Evolutionary conservation across 2,113 vertebrate genomes (phyloP).

Genomic region (Leptobrachium ailaonicum): DNA sequence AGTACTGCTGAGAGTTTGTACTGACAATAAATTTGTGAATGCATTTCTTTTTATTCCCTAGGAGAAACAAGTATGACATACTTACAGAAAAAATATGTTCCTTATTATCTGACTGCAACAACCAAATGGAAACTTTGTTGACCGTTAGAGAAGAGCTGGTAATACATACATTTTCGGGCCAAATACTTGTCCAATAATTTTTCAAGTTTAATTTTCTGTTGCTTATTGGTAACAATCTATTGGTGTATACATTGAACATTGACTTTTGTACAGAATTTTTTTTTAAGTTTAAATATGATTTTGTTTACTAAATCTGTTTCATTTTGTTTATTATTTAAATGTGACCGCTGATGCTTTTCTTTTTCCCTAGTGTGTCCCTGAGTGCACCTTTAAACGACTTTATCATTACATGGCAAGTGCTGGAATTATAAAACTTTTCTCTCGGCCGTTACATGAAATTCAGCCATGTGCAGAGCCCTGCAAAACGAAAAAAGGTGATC

Average conservation of each 20-base stretch:
- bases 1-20: too few species aligned
- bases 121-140: constrained; percentile 70
- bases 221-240: not conserved
- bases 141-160: constrained; percentile 82
- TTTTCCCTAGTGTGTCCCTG: constrained; percentile 72
- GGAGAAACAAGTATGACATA: constrained; percentile 89
- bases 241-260: not conserved
- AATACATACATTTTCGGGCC: not conserved
- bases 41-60: constrained; percentile 55
- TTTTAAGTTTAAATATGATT: too few species aligned
- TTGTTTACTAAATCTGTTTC: too few species aligned
- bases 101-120: constrained; percentile 69
- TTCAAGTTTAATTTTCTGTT: not conserved
- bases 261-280: too few species aligned
- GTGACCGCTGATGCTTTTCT: not conserved
- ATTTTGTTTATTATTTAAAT: too few species aligned
- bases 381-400: constrained; percentile 78
- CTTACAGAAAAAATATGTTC: constrained; percentile 86
- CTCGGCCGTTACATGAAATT: constrained; percentile 78
- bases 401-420: constrained; percentile 83
- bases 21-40: too few species aligned
- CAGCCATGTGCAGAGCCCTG: constrained; percentile 75
- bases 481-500: constrained; percentile 85
- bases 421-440: constrained; percentile 76
- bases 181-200: constrained; percentile 51